Evolutionary conservation across 2,113 vertebrate genomes (phyloP).

Genomic region (Boulengeromyrus knoepffleri): DNA sequence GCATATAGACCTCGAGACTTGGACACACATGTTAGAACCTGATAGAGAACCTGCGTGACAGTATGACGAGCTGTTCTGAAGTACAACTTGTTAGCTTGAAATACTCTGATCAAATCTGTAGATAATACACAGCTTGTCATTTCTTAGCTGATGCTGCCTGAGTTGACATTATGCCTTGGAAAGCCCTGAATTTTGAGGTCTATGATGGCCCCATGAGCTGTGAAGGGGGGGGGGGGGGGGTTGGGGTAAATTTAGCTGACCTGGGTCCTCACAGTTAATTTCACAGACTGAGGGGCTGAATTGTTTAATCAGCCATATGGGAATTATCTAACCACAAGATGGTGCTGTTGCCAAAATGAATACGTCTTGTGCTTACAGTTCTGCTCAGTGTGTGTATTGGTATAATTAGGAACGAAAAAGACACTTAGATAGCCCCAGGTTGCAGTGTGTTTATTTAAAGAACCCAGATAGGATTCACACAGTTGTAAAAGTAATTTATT

Average conservation of each 20-base stretch:
- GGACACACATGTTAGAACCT: not conserved
- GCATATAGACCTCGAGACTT: not conserved
- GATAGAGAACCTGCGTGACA: not conserved
- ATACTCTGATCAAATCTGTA: not conserved
- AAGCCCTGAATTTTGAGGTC: not conserved
- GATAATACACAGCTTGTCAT: not conserved
- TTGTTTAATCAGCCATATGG: not conserved
- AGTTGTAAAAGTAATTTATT: not conserved
- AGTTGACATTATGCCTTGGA: not conserved
- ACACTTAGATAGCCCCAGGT: not conserved
- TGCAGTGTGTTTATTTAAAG: not conserved
- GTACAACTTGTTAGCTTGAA: not conserved
- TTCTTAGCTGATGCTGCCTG: not conserved
- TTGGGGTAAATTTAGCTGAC: not conserved
- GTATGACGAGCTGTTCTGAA: not conserved
- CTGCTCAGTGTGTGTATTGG: not conserved
- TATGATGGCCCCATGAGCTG: not conserved
- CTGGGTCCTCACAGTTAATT: too few species aligned
- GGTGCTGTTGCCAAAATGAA: not conserved
- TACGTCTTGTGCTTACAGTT: not conserved
- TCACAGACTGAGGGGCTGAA: not conserved
- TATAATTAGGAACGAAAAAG: not conserved
- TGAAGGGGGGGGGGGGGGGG: not conserved
- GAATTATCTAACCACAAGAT: not conserved
- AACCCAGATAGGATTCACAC: not conserved